These are phyloP conservation scores for Ectobius pallidus DNA, from an alignment of 2,888 invertebrate genomes.

Conservation along the genomic window DNA sequence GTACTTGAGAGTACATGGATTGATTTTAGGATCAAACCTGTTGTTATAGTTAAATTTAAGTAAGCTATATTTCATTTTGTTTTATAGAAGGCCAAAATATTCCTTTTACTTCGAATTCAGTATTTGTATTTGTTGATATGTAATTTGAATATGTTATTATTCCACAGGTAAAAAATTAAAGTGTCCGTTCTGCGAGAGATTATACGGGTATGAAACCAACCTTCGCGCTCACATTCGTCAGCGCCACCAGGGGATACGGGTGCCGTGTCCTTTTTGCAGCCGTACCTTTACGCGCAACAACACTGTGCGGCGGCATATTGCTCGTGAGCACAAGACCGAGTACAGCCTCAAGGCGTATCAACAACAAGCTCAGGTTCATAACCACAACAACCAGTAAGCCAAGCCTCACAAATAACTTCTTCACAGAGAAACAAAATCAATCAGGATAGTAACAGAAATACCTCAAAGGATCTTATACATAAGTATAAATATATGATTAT, in stretches of 20 bases:
- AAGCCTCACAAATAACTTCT: constrained; percentile 32
- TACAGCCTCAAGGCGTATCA: constrained; percentile 70
- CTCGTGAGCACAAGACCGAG: constrained; percentile 84
- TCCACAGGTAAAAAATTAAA: constrained; percentile 84
- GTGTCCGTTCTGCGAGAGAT: constrained; percentile 90
- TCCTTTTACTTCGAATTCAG: too few species aligned
- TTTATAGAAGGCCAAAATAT: too few species aligned
- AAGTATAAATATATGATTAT: constrained; percentile 43
- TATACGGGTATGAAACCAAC: constrained; percentile 93
- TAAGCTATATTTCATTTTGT: too few species aligned
- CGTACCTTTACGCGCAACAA: constrained; percentile 92
- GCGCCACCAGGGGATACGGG: constrained; percentile 89
- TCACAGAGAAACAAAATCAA: constrained; percentile 39
- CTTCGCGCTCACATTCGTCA: constrained; percentile 89
- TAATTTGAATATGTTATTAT: too few species aligned
- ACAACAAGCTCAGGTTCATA: constrained; percentile 61
- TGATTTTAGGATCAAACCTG: too few species aligned
- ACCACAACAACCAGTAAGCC: constrained; percentile 65
- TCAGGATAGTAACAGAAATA: constrained; percentile 46
- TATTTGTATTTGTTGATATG: too few species aligned
- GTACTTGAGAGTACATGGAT: too few species aligned
- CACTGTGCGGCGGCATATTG: constrained; percentile 88
- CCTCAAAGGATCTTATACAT: constrained; percentile 45
- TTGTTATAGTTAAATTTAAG: too few species aligned
- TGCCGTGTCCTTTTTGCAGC: constrained; percentile 89